phyloP scores from a whole-genome alignment of 2,113 vertebrate species.

The Oreochromis aureus region DNA sequence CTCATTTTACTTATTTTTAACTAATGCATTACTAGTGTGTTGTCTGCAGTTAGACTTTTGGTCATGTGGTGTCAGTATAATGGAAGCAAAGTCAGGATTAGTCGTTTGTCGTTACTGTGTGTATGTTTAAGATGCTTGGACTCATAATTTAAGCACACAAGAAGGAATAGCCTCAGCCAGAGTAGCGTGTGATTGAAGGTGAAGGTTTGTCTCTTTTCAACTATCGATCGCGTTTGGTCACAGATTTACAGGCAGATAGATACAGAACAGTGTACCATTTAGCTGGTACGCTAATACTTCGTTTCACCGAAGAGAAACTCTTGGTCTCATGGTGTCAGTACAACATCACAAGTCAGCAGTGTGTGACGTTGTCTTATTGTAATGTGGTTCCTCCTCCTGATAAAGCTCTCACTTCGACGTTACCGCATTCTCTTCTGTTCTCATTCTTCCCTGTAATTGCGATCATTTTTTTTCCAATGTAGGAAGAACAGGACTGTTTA shows the following conservation, averaged over 20 bases:
- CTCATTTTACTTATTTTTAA: not conserved
- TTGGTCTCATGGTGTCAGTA: constrained; percentile 48
- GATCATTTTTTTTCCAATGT: not conserved
- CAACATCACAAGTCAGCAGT: not conserved
- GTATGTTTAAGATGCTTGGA: not conserved
- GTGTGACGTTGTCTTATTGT: not conserved
- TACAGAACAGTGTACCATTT: not conserved
- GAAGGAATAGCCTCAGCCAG: not conserved
- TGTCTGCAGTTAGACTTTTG: not conserved
- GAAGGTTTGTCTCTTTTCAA: not conserved
- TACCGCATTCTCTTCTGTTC: not conserved
- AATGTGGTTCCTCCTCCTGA: not conserved
- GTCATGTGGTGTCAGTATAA: not conserved
- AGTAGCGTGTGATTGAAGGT: not conserved
- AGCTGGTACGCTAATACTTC: not conserved
- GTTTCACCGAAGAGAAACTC: not conserved
- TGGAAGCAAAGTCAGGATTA: not conserved
- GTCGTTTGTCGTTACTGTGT: not conserved
- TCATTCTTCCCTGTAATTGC: not conserved
- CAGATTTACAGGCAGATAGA: not conserved
- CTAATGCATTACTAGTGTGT: not conserved
- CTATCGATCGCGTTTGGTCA: not conserved
- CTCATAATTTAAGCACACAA: not conserved
- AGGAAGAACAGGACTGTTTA: too few relatives aligned
- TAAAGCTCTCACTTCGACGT: not conserved